Evolutionary conservation across 2,888 invertebrate genomes (phyloP), one percentile per base, ranked within the genome.

Genomic region (Elysia crispata): DNA sequence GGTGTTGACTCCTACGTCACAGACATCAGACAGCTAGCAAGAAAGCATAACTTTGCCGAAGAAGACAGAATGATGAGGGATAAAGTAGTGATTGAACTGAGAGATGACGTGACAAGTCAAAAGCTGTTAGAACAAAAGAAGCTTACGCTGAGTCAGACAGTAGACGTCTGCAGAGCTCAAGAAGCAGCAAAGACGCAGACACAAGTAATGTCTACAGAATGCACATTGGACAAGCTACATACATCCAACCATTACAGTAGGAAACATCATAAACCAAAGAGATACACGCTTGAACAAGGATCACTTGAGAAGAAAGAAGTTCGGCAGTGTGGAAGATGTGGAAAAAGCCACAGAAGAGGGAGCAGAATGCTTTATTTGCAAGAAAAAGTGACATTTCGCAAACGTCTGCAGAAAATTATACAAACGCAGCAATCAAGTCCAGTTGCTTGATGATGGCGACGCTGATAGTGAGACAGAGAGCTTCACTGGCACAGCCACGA

Each of bases 121-220:
- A 64, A 64, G 64, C 64, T 64, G 64, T 64, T 64, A 64, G 64
- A 64, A 64, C 64, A 64, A 64, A 64, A 64, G 13, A 64, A 64
- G 64, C 64, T 64, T 20, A 64, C 25, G 64, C 23, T 64, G 64
- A 64, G 23, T 64, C 64, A 64, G 25, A 64, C 64, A 64, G 64
- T 64, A 64, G 64, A 64, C 64, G 23, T 64, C 64, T 64, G 64
- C 23, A n/a, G 64, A 64, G 64, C 64, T 64, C 64, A 64, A 64
- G 64, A 64, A 64, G 64, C 64, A 64, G 64, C 64, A 64, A 64
- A 64, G 64, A n/a, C n/a, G n/a, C n/a, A n/a, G n/a, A n/a, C n/a
- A n/a, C n/a, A n/a, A n/a, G n/a, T n/a, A n/a, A n/a, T 64, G 64
- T 64, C 64, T 64, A 64, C 64, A 64, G 13, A 15, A 64, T 64